A percentile compares a stretch with the other conserved stretches of the same genome.
phyloP scores from a whole-genome alignment of 2,888 invertebrate genomes.

The Drosophila robusta region DNA sequence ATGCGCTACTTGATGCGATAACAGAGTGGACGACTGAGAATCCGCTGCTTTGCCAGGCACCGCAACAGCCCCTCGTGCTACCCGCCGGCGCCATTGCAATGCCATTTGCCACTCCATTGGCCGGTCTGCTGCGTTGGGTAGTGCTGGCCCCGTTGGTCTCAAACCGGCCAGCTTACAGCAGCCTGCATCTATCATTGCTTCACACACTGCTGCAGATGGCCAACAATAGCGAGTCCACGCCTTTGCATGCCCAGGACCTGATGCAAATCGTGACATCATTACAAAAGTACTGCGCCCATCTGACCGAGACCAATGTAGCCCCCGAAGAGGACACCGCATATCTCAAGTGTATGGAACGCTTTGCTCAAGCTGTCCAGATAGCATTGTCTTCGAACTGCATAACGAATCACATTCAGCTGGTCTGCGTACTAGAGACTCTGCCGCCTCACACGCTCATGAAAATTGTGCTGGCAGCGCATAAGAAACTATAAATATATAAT shows the following conservation, averaged over 20 bases:
- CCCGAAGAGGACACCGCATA: slow-evolving; percentile 85
- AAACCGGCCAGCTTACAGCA: slow-evolving; percentile 86
- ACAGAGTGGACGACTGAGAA: slow-evolving; percentile 90
- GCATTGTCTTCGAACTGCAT: slow-evolving; percentile 92
- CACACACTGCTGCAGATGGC: slow-evolving; percentile 88
- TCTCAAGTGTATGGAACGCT: slow-evolving; percentile 89
- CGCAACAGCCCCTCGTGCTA: slow-evolving; percentile 88
- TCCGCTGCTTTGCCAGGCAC: slow-evolving; percentile 89
- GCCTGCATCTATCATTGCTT: slow-evolving; percentile 89
- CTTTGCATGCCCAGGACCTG: slow-evolving; percentile 88
- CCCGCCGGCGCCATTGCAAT: slow-evolving; percentile 93
- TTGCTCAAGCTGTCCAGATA: slow-evolving; percentile 94
- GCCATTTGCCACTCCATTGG: slow-evolving; percentile 92
- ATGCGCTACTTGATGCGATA: slow-evolving; percentile 88
- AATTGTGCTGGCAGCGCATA: slow-evolving; percentile 88
- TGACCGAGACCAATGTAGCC: slow-evolving; percentile 84
- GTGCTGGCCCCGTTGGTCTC: slow-evolving; percentile 88
- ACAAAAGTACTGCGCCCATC: slow-evolving; percentile 85
- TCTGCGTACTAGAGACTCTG: slow-evolving; percentile 87
- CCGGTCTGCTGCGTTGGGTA: slow-evolving; percentile 92
- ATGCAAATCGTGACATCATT: slow-evolving; percentile 86
- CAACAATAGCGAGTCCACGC: slow-evolving; percentile 86
- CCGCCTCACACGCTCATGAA: slow-evolving; percentile 88
- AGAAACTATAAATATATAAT: slow-evolving; percentile 67
- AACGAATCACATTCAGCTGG: slow-evolving; percentile 90